These are phyloP conservation scores for Neodontobutis hainanensis DNA, from an alignment of 2,113 vertebrate species.

Conservation along the genomic window DNA sequence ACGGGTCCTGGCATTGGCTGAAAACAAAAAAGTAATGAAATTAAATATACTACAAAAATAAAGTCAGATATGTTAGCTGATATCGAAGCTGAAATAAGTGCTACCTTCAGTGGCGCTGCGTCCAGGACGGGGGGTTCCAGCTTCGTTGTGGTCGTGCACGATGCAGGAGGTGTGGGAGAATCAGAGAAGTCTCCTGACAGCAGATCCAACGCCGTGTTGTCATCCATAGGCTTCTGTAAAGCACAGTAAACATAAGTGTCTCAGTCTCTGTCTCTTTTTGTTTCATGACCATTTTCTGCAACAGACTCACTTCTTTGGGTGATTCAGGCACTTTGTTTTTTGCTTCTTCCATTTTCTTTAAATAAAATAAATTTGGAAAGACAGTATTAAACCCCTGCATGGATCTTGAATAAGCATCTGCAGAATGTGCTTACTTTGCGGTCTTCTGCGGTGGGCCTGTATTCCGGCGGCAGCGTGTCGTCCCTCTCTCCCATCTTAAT, in stretches of 20 bases:
- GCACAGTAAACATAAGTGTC: not conserved
- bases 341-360: slow-evolving; percentile 59
- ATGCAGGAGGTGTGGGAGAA: not conserved
- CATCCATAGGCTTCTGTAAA: slow-evolving; percentile 62
- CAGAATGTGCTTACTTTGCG: slow-evolving; percentile 58
- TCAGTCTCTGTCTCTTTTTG: too few relatives aligned
- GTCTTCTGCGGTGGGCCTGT: slow-evolving; percentile 68
- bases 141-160: slow-evolving; percentile 15
- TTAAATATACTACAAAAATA: not conserved
- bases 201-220: slow-evolving; percentile 66
- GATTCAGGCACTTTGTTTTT: slow-evolving; percentile 31
- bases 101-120: slow-evolving; percentile 62
- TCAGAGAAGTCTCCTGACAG: slow-evolving; percentile 68
- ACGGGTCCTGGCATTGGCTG: slow-evolving; percentile 67
- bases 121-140: slow-evolving; percentile 48
- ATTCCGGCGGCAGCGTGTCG: slow-evolving; percentile 75
- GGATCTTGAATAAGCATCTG: not conserved
- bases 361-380: not conserved
- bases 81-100: not conserved
- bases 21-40: not conserved
- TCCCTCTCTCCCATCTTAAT: slow-evolving; percentile 78
- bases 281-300: too few relatives aligned
- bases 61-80: too few relatives aligned
- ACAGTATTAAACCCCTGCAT: not conserved
- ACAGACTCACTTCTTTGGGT: slow-evolving; percentile 58